Base-by-base conservation (phyloP, 2,888 invertebrate genomes). In the Eupithecia dodoneata region DNA sequence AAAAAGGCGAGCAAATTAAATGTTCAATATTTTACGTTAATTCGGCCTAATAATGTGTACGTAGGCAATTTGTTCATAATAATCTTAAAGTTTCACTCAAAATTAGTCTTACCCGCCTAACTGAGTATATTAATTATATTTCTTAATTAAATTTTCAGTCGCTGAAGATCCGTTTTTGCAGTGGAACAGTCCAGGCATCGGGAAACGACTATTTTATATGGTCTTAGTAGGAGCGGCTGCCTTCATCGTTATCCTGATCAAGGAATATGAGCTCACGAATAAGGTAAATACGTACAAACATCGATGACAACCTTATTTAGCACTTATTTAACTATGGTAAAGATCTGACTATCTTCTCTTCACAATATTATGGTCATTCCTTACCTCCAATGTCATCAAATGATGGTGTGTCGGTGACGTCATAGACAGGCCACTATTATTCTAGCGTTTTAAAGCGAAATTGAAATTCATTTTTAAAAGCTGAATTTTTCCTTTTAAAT, bases 181-280 rank as follows among this genome's bases (percentile, higher is more conserved):
- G 15, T 97, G 97, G 97, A 90, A 95, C 41, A 93, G 95, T 59
- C 97, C 97, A 0, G 98, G 98, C n/a, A 96, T 98, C 77, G 96
- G 97, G 0, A 94, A 97, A n/a, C 97, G 97, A 90, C 86, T 97
- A 18, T 84, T 96, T 12, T 97, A 96, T 87, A 96, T 97, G 86
- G 85, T 95, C 2, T 69, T 94, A 0, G 96, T 96, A 7, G 97
- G 97, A 4, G 72, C 96, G 0, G 78, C 96, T 0, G 95, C 96
- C 71, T 97, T 97, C 83, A 78, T 91, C 0, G 75, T 97, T 0
- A 90, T 98, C 18, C 91, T 97, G 2, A 76, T 97, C 12, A 93
- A 96, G 55, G 98, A 98, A 87, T 96, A 96, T 82, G 91, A 95
- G 82, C 78, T 96, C 9, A 87, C 96, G 49, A 94, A 95, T 73